Evolutionary conservation across 2,797 vertebrate species (phyloP), one percentile per base, ranked within the genome.

Genomic region (Spinus olivaceus): DNA sequence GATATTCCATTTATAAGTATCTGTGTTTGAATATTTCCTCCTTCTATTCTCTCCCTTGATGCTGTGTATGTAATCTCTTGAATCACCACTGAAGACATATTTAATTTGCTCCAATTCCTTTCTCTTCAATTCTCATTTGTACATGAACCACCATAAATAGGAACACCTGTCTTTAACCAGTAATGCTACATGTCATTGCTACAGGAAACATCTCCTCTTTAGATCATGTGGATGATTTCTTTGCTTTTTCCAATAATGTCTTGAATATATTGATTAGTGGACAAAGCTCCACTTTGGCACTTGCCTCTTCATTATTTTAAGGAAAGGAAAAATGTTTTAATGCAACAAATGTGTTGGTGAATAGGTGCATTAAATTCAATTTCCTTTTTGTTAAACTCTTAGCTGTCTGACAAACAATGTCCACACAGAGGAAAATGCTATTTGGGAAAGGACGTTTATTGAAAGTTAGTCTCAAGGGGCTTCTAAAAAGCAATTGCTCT

Each of bases 101-200:
- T 94, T 90, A 15, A 49, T 71, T 95, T 92, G 72, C 79, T 74
- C 27, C 47, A 80, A 70, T 87, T 81, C 42, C n/a, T 85, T 90
- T 88, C 51, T 72, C 22, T 73, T 84, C 74, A 80, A 19, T 57
- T 89, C 85, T 81, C 66, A 95, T 90, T 92, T 86, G 63, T 27
- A 71, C n/a, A 13, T 86, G 42, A 88, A 53, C 32, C 53, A n/a
- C 35, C 60, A 71, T 25, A 92, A 90, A 74, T 78, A 84, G 17
- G 53, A 91, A 54, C 51, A 83, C 24, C 46, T 80, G 82, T 27
- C 46, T 89, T 92, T 64, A 86, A 78, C 14, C 72, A 93, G 50
- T 70, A 69, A 92, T 60, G 66, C 80, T 42, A 56, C 53, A n/a
- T 60, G 47, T 81, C 1, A 32, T 92, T 92, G 90, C 88, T 86